A percentile compares a stretch with the other conserved stretches of the same genome.
Conservation (phyloP, 2,797 vertebrate species). For the Thalassophryne amazonica region DNA sequence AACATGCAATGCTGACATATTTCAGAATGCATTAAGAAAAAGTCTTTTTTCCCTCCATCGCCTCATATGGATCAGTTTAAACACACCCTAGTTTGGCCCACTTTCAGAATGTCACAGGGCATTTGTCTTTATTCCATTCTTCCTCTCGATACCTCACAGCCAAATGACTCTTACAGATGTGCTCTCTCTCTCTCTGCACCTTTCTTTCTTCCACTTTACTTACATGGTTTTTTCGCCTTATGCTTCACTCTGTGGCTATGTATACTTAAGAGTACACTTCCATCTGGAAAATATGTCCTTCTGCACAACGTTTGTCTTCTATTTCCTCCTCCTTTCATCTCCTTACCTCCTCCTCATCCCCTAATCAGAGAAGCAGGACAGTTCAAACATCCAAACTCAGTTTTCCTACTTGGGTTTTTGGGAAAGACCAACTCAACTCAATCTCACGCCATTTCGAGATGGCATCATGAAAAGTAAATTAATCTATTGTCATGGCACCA, state of each 20-base stretch:
- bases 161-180: constrained; percentile 74
- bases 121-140: constrained; percentile 75
- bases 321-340: constrained; percentile 12
- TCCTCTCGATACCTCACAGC: constrained; percentile 60
- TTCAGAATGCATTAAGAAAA: constrained; percentile 49
- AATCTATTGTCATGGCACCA: no score
- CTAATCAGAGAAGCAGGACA: constrained; percentile 6
- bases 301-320: background rate
- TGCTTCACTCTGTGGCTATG: constrained; percentile 19
- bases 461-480: no score
- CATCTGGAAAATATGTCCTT: constrained; percentile 62
- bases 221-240: constrained; percentile 50
- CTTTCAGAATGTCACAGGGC: constrained; percentile 72
- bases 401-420: background rate
- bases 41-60: constrained; percentile 14
- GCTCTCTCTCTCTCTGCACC: constrained; percentile 2
- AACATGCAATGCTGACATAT: constrained; percentile 25
- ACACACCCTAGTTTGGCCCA: constrained; percentile 62
- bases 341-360: background rate
- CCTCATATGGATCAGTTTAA: constrained; percentile 70
- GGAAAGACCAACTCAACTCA: background rate
- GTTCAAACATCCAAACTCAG: background rate
- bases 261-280: constrained; percentile 35
- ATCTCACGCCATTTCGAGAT: no score
- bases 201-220: constrained; percentile 24